These are phyloP conservation scores for Hypocryptadius cinnamomeus DNA, from an alignment of 2,113 vertebrate species.

Conservation along the genomic window DNA sequence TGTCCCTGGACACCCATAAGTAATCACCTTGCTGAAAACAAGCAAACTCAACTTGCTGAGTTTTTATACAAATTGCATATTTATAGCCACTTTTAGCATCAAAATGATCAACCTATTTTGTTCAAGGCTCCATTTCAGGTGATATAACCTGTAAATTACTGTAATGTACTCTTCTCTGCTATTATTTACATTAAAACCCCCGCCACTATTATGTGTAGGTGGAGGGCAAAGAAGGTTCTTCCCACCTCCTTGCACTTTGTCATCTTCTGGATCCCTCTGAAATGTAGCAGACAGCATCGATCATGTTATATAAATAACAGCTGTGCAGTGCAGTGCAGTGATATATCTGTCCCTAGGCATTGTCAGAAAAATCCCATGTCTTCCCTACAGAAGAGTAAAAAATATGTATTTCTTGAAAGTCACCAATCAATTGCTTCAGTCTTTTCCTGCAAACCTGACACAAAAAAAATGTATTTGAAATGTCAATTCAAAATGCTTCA, in stretches of 20 bases:
- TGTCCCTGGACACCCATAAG: not conserved
- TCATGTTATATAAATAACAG: not conserved
- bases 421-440: not conserved
- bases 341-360: not conserved
- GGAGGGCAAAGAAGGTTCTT: not conserved
- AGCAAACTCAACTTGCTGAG: not conserved
- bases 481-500: not conserved
- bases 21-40: not conserved
- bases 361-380: not conserved
- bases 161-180: not conserved
- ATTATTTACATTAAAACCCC: not conserved
- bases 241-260: not conserved
- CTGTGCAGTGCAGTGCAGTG: not conserved
- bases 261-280: not conserved
- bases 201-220: not conserved
- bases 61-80: not conserved
- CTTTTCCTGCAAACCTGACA: not conserved
- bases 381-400: not conserved
- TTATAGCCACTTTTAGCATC: not conserved
- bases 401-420: not conserved
- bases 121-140: not conserved
- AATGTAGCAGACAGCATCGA: not conserved
- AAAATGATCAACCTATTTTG: not conserved
- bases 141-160: not conserved
- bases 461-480: not conserved